These are phyloP conservation scores for Leptinotarsa lineolata DNA, from an alignment of 1,140 invertebrate species.

Conservation along the genomic window DNA sequence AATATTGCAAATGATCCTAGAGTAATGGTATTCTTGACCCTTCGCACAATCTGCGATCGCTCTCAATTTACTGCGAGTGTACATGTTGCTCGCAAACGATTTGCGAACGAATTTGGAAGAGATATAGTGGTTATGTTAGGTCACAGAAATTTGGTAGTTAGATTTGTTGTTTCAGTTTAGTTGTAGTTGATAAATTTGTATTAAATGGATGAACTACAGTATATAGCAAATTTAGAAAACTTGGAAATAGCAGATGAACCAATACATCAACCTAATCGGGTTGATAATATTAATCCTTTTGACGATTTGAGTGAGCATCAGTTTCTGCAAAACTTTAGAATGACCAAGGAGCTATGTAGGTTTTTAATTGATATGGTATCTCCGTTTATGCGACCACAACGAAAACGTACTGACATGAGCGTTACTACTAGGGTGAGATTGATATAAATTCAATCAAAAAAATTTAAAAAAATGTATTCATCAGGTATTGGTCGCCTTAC, in stretches of 20 bases:
- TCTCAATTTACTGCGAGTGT: no score
- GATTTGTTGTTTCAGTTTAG: background rate
- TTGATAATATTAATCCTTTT: background rate
- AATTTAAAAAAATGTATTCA: no score
- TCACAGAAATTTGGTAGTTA: background rate
- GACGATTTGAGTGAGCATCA: background rate
- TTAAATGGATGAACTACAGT: slow-evolving; percentile 4
- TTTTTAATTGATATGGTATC: background rate
- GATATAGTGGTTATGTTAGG: background rate
- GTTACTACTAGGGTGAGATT: slow-evolving; percentile 11
- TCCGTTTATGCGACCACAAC: slow-evolving; percentile 11
- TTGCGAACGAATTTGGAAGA: no score
- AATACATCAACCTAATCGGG: background rate
- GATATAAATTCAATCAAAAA: no score
- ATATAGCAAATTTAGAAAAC: background rate
- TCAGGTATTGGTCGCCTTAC: no score
- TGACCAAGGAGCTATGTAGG: background rate
- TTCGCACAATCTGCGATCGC: no score
- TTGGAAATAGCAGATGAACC: no score
- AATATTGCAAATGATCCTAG: background rate
- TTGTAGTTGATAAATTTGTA: no score
- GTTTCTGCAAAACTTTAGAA: background rate
- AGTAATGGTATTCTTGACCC: background rate
- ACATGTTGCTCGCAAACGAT: no score
- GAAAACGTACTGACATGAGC: background rate